A percentile compares a stretch with the other conserved stretches of the same genome.
These are phyloP conservation scores for Antennarius maculatus DNA, from an alignment of 2,797 vertebrate species.

Conservation along the genomic window DNA sequence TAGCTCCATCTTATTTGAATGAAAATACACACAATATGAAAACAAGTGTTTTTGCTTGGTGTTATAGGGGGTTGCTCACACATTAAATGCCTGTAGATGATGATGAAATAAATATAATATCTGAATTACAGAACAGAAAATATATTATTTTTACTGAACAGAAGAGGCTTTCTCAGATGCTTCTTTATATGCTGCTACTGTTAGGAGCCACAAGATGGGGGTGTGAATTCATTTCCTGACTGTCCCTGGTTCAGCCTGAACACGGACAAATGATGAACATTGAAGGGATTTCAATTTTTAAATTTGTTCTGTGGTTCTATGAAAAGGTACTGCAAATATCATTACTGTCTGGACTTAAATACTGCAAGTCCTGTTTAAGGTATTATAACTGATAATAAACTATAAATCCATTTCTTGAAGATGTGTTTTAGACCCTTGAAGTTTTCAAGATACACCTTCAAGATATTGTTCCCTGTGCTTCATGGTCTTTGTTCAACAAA, in stretches of 20 bases:
- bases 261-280: slow-evolving; percentile 15
- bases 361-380: too few species aligned
- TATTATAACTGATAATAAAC: too few species aligned
- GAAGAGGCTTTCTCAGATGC: background rate
- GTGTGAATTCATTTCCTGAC: slow-evolving; percentile 44
- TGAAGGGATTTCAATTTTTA: background rate
- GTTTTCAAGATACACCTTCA: too few species aligned
- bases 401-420: too few species aligned
- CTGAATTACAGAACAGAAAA: slow-evolving; percentile 26
- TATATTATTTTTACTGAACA: slow-evolving; percentile 21
- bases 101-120: slow-evolving; percentile 37
- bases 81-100: slow-evolving; percentile 25
- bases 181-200: slow-evolving; percentile 11
- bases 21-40: slow-evolving; percentile 51
- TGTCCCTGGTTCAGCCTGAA: slow-evolving; percentile 9
- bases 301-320: background rate
- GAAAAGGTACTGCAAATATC: background rate
- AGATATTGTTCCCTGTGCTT: background rate
- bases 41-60: slow-evolving; percentile 23
- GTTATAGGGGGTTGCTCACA: slow-evolving; percentile 30
- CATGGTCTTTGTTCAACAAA: background rate
- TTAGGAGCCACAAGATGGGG: slow-evolving; percentile 75
- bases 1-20: slow-evolving; percentile 36
- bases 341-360: too few species aligned
- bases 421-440: too few species aligned